A percentile compares a stretch with the other conserved stretches of the same genome.
Evolutionary conservation across 2,888 invertebrate genomes (phyloP).

Genomic region (Argyresthia albistria): DNA sequence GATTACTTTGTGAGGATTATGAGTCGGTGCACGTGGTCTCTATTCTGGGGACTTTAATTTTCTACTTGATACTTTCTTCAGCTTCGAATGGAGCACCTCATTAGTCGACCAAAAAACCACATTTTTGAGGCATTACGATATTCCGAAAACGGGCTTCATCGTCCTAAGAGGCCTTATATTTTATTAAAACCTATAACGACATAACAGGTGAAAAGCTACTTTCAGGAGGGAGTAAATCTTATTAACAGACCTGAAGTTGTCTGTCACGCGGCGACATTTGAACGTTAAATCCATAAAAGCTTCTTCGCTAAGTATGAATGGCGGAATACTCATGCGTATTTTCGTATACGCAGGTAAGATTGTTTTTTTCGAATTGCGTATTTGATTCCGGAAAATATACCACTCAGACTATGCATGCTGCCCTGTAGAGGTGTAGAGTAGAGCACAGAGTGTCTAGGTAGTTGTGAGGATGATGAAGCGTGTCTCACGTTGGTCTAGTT

Average conservation of each 20-base stretch:
- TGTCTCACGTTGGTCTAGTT: constrained; percentile 43
- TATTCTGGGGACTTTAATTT: too few species aligned
- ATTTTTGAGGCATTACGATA: too few species aligned
- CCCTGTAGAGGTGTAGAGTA: neutral
- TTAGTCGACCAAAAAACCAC: neutral
- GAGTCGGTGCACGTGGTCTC: too few species aligned
- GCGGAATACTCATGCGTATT: neutral
- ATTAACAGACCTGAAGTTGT: constrained; percentile 2
- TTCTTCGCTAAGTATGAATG: neutral
- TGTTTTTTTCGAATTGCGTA: neutral
- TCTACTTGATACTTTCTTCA: too few species aligned
- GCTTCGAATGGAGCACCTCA: constrained; percentile 11
- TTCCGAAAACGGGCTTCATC: too few species aligned
- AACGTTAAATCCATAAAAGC: neutral
- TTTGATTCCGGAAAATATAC: neutral
- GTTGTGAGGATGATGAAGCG: constrained; percentile 44
- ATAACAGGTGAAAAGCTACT: constrained; percentile 2
- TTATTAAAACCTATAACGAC: constrained; percentile 2
- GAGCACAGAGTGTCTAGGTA: constrained; percentile 20
- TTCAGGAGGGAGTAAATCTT: neutral
- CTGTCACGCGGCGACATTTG: constrained; percentile 1
- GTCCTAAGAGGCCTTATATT: neutral
- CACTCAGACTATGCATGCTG: too few species aligned
- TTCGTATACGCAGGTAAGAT: neutral
- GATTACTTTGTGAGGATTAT: too few species aligned